Evolutionary conservation across 2,797 vertebrate genomes (phyloP).

Genomic region (Alosa sapidissima): DNA sequence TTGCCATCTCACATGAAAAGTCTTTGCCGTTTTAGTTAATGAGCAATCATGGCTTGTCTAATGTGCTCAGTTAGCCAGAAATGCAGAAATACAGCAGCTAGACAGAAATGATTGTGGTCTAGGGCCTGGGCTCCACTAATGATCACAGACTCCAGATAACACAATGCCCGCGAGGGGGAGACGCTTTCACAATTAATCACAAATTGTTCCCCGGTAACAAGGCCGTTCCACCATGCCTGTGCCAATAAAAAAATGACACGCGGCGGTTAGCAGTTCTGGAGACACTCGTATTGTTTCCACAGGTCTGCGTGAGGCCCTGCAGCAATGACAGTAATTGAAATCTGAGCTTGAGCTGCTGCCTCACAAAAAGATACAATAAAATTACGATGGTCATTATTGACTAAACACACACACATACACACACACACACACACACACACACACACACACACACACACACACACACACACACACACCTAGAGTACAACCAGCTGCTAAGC

Average conservation of each 20-base stretch:
- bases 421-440: neutral
- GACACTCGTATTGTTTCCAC: neutral
- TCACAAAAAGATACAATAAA: neutral
- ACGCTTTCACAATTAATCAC: constrained; percentile 5
- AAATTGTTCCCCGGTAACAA: constrained; percentile 12
- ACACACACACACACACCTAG: neutral
- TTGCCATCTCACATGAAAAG: neutral
- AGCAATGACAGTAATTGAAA: constrained; percentile 21
- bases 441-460: neutral
- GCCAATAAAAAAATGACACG: constrained; percentile 13
- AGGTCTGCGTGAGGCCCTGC: neutral
- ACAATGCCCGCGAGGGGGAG: neutral
- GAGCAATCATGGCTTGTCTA: neutral
- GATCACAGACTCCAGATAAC: neutral
- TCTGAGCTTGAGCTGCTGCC: neutral
- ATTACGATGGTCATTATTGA: constrained; percentile 11
- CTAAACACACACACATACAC: neutral
- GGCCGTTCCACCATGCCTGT: neutral
- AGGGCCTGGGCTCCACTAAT: neutral
- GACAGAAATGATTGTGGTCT: neutral
- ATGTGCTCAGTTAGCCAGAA: neutral
- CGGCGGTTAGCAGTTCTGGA: neutral
- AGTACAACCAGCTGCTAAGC: too few species aligned
- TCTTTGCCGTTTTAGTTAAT: neutral
- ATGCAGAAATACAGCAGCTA: too few species aligned